Base-by-base conservation (phyloP, 2,888 invertebrate species). In the Clitarchus hookeri region DNA sequence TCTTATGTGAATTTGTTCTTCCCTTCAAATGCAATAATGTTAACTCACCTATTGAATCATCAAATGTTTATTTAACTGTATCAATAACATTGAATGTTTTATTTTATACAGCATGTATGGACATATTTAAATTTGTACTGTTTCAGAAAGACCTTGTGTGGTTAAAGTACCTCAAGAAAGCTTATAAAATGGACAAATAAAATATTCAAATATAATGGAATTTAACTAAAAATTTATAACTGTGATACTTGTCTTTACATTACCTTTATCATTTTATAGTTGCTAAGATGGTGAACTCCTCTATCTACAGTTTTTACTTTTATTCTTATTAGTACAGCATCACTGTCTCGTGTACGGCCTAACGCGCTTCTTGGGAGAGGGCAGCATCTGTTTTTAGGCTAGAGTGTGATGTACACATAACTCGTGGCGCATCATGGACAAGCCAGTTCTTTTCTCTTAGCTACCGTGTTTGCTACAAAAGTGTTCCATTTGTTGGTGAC, bases 1-100 rank as follows among this genome's bases (percentile, higher is more conserved):
- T 84, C 84, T 87, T 86, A 86, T 87, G 86, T 86, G 86, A 85
- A 85, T 82, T 27, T 82, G 27, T 65, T 65, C 65, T 65, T 65
- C n/a, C 19, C 82, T 11, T 82, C 36, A 23, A 36, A 82, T 82
- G 65, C 16, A n/a, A 16, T 53, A 53, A 65, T 65, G 65, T 65
- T 65, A 9, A 65, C 65, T 65, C 65, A 65, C n/a, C n/a, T 65
- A 65, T 65, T 19, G 65, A 65, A 65, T 65, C 65, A 65, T 65
- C 65, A 65, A 19, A 65, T 65, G 19, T 65, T 65, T 65, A n/a
- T 65, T 65, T 65, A 65, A 65, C n/a, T 65, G 19, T 65, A 65
- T 19, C 65, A 65, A 65, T 65, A 65, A 65, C 65, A 65, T 23
- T 65, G 19, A 65, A 23, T n/a, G 19, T 65, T 65, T 65, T 19